phyloP scores from a whole-genome alignment of 2,113 vertebrate genomes.

The Gallinago jamesoni region DNA sequence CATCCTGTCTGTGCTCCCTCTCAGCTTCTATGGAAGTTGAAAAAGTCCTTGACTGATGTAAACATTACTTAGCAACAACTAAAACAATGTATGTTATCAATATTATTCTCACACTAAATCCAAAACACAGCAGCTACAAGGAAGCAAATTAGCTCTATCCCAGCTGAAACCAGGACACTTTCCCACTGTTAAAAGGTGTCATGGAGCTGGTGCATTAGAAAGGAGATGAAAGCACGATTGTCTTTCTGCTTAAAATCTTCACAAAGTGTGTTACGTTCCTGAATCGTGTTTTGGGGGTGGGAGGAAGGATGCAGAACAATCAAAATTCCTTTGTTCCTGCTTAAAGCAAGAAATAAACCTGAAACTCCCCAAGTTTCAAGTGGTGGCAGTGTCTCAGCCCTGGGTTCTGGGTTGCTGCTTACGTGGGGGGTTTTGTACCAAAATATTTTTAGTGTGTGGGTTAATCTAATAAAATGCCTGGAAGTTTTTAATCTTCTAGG shows the following conservation, averaged over 20 bases:
- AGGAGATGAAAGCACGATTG: neutral
- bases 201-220: neutral
- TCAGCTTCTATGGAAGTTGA: neutral
- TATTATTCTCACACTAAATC: neutral
- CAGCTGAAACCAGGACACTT: neutral
- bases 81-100: neutral
- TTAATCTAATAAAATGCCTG: neutral
- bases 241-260: neutral
- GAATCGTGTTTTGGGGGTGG: neutral
- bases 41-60: neutral
- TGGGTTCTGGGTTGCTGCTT: neutral
- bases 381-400: neutral
- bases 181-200: neutral
- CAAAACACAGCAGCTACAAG: neutral
- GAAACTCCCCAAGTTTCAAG: neutral
- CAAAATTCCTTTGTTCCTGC: neutral
- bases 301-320: neutral
- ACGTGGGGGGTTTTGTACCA: neutral
- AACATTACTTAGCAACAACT: neutral
- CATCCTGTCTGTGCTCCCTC: neutral
- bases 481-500: neutral
- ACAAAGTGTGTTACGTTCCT: neutral
- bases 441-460: neutral
- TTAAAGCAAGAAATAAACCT: neutral
- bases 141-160: neutral